Base-by-base conservation (phyloP, 2,113 vertebrate species). In the Tetraodon nigroviridis region DNA sequence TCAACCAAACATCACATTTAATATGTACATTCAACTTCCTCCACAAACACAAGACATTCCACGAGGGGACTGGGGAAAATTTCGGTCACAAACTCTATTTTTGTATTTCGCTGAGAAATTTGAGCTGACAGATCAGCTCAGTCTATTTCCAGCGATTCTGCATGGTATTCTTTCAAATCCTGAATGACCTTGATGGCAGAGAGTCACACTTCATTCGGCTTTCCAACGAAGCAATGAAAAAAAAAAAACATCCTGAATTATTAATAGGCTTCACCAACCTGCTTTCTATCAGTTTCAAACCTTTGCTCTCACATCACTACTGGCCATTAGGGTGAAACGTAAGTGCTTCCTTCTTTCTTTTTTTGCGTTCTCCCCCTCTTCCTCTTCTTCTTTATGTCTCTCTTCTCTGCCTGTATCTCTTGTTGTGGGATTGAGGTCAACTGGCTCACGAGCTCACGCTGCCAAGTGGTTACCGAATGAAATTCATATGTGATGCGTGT, bases 361-460 rank as follows among this genome's bases (percentile, higher is more conserved):
- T 46, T 58, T 61, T 49, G 69, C 75, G 65, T 48, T 66, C 51
- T 59, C 58, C 54, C 66, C 58, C 42, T 72, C 24, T 27, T 54
- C 24, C 7, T 54, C 53, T 55, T 62, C 40, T 67, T 61, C 61
- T 58, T 61, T 51, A 55, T 69, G 66, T 58, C 61, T 56, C 68
- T 55, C 59, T 58, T 52, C 55, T 22, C 51, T 48, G 22, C 20
- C 77, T 55, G 27, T 51, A 29, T 81, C 76, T 79, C 81, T 76
- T 69, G 73, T 80, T 74, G 71, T 57, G 69, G 76, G 75, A 87
- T 85, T 87, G 81, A 76, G 85, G 84, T 84, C 83, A 85, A 71
- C 49, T 69, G 69, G 76, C 76, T 80, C 73, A 59, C 48, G 19
- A 79, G 69, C 70, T 66, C 55, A 60, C 46, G 61, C 82, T 72